These are phyloP conservation scores for Lasioglossum malachurum DNA, from an alignment of 2,888 invertebrate species.

Conservation along the genomic window DNA sequence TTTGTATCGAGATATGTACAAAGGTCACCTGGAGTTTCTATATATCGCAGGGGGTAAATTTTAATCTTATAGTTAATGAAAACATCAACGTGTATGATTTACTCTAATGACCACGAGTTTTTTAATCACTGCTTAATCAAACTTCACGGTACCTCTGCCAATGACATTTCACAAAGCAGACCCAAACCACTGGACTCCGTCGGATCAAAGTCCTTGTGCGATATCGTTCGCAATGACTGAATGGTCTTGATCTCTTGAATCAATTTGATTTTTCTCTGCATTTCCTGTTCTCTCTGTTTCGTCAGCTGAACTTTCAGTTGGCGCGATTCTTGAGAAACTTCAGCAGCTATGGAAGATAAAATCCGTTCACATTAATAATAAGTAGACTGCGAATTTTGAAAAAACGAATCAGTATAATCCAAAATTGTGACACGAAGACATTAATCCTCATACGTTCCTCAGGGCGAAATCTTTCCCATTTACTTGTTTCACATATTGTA, in stretches of 20 bases:
- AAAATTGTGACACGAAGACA: no score
- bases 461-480: background rate
- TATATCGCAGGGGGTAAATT: no score
- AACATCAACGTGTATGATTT: background rate
- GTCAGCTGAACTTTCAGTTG: slow-evolving; percentile 48
- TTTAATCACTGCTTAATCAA: background rate
- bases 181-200: slow-evolving; percentile 87
- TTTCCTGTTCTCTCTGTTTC: slow-evolving; percentile 81
- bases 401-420: background rate
- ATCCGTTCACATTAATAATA: background rate
- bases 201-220: slow-evolving; percentile 86
- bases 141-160: slow-evolving; percentile 84
- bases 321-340: slow-evolving; percentile 63
- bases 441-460: no score
- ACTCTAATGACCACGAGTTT: background rate
- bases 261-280: slow-evolving; percentile 81
- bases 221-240: slow-evolving; percentile 80
- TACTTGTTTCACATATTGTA: background rate
- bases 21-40: no score
- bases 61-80: no score
- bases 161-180: slow-evolving; percentile 88
- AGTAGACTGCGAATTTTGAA: background rate
- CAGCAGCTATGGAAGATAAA: slow-evolving; percentile 54
- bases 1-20: no score
- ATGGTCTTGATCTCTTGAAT: slow-evolving; percentile 84